Evolutionary conservation across 2,888 invertebrate genomes (phyloP).

Genomic region (Agrenia bidenticulata): DNA sequence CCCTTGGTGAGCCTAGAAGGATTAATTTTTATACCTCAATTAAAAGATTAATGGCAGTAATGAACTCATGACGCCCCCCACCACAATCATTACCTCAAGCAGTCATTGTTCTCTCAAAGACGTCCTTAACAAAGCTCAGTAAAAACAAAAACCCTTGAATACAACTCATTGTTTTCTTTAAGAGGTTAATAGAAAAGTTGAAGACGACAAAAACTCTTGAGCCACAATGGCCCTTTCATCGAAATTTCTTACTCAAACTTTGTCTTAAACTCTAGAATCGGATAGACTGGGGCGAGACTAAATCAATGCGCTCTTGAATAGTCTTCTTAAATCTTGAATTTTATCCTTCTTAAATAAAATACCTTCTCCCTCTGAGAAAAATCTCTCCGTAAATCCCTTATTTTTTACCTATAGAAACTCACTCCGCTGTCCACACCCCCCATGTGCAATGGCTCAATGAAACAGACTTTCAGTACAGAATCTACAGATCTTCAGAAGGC

Average conservation of each 20-base stretch:
- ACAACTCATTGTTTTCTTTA: slow-evolving; percentile 12
- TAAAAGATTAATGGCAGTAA: slow-evolving; percentile 8
- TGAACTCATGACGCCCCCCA: slow-evolving; percentile 5
- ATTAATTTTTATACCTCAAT: slow-evolving; percentile 2
- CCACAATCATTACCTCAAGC: slow-evolving; percentile 9
- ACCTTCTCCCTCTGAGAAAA: too few species aligned
- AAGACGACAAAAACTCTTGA: slow-evolving; percentile 14
- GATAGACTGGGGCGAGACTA: too few species aligned
- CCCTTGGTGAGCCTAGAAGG: too few species aligned
- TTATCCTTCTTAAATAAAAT: too few species aligned
- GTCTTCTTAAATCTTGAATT: too few species aligned
- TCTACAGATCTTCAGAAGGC: too few species aligned
- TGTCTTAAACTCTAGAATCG: neutral
- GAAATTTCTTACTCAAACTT: slow-evolving; percentile 4
- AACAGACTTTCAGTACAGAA: too few species aligned
- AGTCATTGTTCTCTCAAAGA: slow-evolving; percentile 14
- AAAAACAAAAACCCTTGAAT: slow-evolving; percentile 7
- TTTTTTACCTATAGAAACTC: too few species aligned
- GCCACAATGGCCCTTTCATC: neutral
- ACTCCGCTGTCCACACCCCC: too few species aligned
- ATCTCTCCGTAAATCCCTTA: too few species aligned
- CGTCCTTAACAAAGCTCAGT: neutral
- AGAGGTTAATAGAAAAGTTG: slow-evolving; percentile 19
- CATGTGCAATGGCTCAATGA: too few species aligned
- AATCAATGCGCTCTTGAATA: too few species aligned